Evolutionary conservation across 2,888 invertebrate genomes (phyloP).

Genomic region (Leptopterna dolabrata): DNA sequence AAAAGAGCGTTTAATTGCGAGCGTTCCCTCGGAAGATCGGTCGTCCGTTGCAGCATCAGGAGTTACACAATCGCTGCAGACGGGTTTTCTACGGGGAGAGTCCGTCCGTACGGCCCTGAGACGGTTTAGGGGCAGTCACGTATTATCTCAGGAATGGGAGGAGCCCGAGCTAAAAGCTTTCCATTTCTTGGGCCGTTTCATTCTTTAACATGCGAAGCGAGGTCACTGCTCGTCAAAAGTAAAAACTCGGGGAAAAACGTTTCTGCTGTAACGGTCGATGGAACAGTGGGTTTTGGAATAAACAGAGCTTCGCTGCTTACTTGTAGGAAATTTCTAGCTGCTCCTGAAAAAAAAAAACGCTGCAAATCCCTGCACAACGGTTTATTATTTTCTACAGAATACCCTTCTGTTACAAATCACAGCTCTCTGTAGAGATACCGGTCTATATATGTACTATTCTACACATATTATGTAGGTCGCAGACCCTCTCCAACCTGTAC

Average conservation of each 20-base stretch:
- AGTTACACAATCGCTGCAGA: background rate
- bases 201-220: background rate
- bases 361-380: too few species aligned
- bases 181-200: conserved; percentile 3
- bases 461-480: too few species aligned
- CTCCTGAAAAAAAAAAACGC: too few species aligned
- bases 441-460: too few species aligned
- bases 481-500: too few species aligned
- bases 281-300: too few species aligned
- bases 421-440: too few species aligned
- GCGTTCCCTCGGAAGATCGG: background rate
- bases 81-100: background rate
- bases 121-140: background rate
- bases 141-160: background rate
- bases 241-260: background rate
- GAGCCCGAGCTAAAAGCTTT: background rate
- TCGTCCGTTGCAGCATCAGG: background rate
- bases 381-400: too few species aligned
- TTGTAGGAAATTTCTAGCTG: too few species aligned
- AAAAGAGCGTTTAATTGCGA: background rate
- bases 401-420: too few species aligned
- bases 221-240: background rate
- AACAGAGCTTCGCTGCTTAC: too few species aligned
- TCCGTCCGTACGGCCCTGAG: background rate
- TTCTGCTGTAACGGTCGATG: too few species aligned